Base-by-base conservation (phyloP, 2,888 invertebrate species). In the Fragum sueziense region DNA sequence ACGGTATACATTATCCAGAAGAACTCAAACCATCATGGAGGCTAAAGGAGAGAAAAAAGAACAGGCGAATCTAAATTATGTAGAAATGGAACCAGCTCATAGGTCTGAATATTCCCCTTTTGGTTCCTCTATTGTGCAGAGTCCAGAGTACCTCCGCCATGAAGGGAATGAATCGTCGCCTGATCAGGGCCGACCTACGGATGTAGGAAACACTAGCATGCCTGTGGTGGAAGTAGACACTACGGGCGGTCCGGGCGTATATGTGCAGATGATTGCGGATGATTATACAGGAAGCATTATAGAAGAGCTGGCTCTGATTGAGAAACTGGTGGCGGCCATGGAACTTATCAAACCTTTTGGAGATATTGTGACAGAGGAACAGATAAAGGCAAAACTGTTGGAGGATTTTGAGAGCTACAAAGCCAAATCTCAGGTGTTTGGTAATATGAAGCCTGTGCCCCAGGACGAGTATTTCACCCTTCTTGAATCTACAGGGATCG, bases 21-120 rank as follows among this genome's bases (percentile, higher is more conserved):
- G 84, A 22, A 84, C 84, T 0, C 70, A 76, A 65, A 84, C 84
- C 41, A 84, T 84, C 3, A 84, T 81, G 84, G 84, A 84, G 65
- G 84, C 84, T 14, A 84, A 84, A 41, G 81, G 81, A 11, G 80
- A 80, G 29, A 62, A 52, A 25, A 7, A n/a, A 7, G 65, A 70
- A 2, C 3, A 20, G 3, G n/a, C 14, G 17, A n/a, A 47, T 14
- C 20, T 20, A 9, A 47, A 9, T 37, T 14, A 37, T 37, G 14
- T 37, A 9, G 47, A 68, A 17, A 29, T n/a, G 54, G 65, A 65
- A 41, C 47, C n/a, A 27, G 41, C 65, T 65, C 65, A 65, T 0
- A 37, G 41, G 25, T 41, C 41, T 14, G 65, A 65, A 14, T 37
- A 2, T 11, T 65, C 65, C 22, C 65, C 65, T 9, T 37, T 34